A percentile compares a stretch with the other conserved stretches of the same genome.
phyloP scores from a whole-genome alignment of 1,140 invertebrate species.

The Grapholita molesta region DNA sequence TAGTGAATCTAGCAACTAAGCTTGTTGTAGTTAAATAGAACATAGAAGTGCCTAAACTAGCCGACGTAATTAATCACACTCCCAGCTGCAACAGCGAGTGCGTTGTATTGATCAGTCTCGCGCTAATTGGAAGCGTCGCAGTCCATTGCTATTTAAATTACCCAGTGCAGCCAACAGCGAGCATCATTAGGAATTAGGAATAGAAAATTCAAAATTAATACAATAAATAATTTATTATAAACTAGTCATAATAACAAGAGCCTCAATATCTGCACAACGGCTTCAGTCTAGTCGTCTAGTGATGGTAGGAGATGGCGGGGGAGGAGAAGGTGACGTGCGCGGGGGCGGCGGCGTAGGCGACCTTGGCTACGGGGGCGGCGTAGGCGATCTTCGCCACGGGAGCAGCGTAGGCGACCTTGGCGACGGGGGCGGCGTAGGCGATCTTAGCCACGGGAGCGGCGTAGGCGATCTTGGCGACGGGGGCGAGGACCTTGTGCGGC shows the following conservation, averaged over 20 bases:
- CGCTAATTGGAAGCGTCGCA: slow-evolving; percentile 7
- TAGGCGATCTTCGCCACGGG: slow-evolving; percentile 36
- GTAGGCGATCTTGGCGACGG: slow-evolving; percentile 21
- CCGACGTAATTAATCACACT: not conserved
- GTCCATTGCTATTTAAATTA: slow-evolving; percentile 13
- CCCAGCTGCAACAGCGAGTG: not conserved
- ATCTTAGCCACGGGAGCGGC: slow-evolving; percentile 28
- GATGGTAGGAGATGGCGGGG: slow-evolving; percentile 59
- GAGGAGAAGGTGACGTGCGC: slow-evolving; percentile 55
- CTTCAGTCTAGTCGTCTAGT: slow-evolving; percentile 37
- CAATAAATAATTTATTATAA: slow-evolving; percentile 39
- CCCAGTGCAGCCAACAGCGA: not conserved
- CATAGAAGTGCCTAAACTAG: too few relatives aligned
- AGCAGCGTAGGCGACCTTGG: slow-evolving; percentile 41
- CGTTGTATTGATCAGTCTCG: not conserved
- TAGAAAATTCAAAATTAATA: not conserved
- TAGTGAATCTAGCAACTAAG: too few relatives aligned
- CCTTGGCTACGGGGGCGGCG: slow-evolving; percentile 16
- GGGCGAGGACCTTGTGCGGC: not conserved
- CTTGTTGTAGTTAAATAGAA: too few relatives aligned
- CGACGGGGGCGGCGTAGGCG: slow-evolving; percentile 32
- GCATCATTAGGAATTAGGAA: not conserved
- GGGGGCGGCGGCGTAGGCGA: slow-evolving; percentile 29
- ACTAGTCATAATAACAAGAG: slow-evolving; percentile 29
- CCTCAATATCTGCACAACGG: slow-evolving; percentile 19